These are phyloP conservation scores for Arothron firmamentum DNA, from an alignment of 2,113 vertebrate genomes.

Conservation along the genomic window DNA sequence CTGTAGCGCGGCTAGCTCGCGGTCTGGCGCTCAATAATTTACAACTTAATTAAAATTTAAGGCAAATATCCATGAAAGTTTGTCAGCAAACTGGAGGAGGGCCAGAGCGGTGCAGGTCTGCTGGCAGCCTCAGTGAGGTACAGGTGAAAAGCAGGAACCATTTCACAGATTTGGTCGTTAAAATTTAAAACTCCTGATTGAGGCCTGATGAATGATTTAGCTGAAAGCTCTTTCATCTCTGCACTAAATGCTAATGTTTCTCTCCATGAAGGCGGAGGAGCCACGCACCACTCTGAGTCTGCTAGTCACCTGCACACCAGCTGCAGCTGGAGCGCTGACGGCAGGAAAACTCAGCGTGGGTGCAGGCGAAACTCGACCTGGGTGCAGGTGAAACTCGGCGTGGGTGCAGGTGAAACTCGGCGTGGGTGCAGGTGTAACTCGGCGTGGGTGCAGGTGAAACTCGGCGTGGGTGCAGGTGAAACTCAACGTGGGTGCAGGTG, in stretches of 20 bases:
- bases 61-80: slow-evolving; percentile 55
- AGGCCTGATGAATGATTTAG: slow-evolving; percentile 54
- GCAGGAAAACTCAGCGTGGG: too few species aligned
- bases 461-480: not conserved
- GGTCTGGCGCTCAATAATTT: slow-evolving; percentile 57
- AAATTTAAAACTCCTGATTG: slow-evolving; percentile 46
- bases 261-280: not conserved
- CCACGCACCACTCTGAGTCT: slow-evolving; percentile 2
- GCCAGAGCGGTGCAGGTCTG: slow-evolving; percentile 9
- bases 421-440: not conserved
- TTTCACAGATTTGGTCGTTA: slow-evolving; percentile 36
- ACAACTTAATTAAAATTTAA: slow-evolving; percentile 61
- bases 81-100: slow-evolving; percentile 51
- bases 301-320: not conserved
- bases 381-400: not conserved
- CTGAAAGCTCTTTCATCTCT: slow-evolving; percentile 22
- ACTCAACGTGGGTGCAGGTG: not conserved
- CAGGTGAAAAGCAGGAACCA: slow-evolving; percentile 26
- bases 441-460: not conserved
- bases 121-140: not conserved
- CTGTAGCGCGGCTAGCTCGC: slow-evolving; percentile 14
- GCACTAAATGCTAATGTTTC: slow-evolving; percentile 17
- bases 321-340: too few species aligned
- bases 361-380: too few species aligned
- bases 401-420: not conserved